Evolutionary conservation across 2,888 invertebrate genomes (phyloP), one percentile per base, ranked within the genome.

Genomic region (Pyrochroa serraticornis): DNA sequence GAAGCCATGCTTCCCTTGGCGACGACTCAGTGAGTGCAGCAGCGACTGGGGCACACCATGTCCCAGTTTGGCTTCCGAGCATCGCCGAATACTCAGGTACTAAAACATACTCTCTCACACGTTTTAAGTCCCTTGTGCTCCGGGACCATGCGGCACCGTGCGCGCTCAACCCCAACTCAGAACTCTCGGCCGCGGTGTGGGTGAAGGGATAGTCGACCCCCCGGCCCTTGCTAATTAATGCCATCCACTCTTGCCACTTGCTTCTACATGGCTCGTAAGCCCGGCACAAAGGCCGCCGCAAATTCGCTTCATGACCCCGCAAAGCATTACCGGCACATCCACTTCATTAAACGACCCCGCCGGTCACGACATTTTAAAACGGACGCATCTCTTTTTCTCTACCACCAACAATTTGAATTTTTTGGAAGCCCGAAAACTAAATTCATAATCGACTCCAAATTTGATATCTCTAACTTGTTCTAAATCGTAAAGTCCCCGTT

Each of bases 61-160:
- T 85, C 85, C 84, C 85, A 85, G 83, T 85, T 85, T 83, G 84
- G 84, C 77, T 84, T 85, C 79, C 81, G 85, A 81, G 82, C 84
- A 82, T 85, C 85, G 76, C 85, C 85, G 79, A 85, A 81, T 81
- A 84, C 83, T 79, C 85, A 85, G 85, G 85, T 86, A 80, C 66
- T 65, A 54, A n/a, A 56, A 60, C 60, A 50, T 52, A 45, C 60
- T 45, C 48, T 46, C n/a, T n/a, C n/a, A n/a, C 35, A 32, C 55
- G 36, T 39, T 36, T n/a, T 22, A 22, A 22, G 22, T 50, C 22
- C 22, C 22, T 22, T 22, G 22, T 22, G 22, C 2, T 22, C n/a
- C n/a, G n/a, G n/a, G 22, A 22, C 22, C 37, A 35, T 35, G 34
- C 46, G 44, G 37, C 32, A 31, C 22, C 32, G 22, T 37, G 45